Percentiles rank a stretch among this genome's conserved stretches.
These are phyloP conservation scores for Ceratina calcarata DNA, from an alignment of 1,140 invertebrate species.

Conservation along the genomic window DNA sequence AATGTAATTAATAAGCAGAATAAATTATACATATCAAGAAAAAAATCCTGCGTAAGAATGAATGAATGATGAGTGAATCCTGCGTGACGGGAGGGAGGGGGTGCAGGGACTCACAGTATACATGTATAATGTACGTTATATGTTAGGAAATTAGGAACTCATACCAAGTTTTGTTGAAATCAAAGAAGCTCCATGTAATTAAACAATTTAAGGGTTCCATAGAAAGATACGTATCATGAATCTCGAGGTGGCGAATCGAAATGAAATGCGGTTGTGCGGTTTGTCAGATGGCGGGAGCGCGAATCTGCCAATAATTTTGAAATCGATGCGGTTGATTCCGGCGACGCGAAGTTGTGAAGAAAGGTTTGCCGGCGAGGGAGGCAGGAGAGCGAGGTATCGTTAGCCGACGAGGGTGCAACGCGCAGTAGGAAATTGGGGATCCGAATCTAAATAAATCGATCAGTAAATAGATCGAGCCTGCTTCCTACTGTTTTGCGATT, in stretches of 20 bases:
- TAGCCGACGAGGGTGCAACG: constrained; percentile 1
- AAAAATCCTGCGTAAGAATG: neutral
- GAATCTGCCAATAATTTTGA: neutral
- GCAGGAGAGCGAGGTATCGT: neutral
- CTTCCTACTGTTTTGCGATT: constrained; percentile 55
- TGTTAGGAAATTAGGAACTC: neutral
- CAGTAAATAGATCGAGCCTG: constrained; percentile 79
- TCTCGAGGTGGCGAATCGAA: too few relatives aligned
- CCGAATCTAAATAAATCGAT: constrained; percentile 79
- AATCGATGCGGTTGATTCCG: neutral
- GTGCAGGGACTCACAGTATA: constrained; percentile 92
- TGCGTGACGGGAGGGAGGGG: too few relatives aligned
- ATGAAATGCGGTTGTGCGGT: neutral
- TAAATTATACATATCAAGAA: constrained; percentile 1
- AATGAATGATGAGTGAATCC: too few relatives aligned
- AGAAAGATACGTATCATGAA: too few relatives aligned
- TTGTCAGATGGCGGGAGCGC: constrained; percentile 6
- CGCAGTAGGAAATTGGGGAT: constrained; percentile 71
- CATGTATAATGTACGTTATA: neutral
- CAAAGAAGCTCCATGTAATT: neutral
- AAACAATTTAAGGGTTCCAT: neutral
- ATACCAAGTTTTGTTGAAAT: too few relatives aligned
- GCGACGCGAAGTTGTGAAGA: constrained; percentile 18
- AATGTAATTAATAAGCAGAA: constrained; percentile 1
- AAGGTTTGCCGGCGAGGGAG: neutral